Evolutionary conservation across 2,113 vertebrate species (phyloP).

Genomic region (Melospiza georgiana): DNA sequence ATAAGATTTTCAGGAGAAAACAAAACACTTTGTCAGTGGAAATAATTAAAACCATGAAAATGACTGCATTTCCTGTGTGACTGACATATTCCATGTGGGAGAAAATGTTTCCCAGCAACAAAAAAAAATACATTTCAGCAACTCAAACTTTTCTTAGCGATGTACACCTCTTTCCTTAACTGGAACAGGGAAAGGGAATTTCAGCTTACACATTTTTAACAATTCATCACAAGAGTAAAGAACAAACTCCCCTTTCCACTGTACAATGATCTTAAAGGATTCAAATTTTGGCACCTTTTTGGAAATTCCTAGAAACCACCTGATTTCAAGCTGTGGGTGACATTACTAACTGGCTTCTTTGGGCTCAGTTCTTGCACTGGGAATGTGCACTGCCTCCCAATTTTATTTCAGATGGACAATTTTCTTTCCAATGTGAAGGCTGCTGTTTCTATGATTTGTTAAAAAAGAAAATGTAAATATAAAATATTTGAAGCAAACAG

Average conservation of each 20-base stretch:
- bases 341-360: neutral
- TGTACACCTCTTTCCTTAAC: neutral
- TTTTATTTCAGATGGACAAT: neutral
- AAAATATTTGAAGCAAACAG: neutral
- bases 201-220: neutral
- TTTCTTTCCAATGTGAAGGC: neutral
- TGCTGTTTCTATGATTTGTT: neutral
- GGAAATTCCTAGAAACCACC: neutral
- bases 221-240: neutral
- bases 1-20: conserved; percentile 39
- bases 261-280: neutral
- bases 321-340: neutral
- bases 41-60: conserved; percentile 63
- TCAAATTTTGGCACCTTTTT: neutral
- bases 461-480: neutral
- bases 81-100: neutral
- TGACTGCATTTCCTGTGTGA: conserved; percentile 50
- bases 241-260: neutral
- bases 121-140: neutral
- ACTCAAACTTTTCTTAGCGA: neutral
- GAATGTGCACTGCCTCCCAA: neutral
- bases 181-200: neutral
- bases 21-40: conserved; percentile 36
- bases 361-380: neutral
- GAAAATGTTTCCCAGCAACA: conserved; percentile 43